Evolutionary conservation across 2,888 invertebrate genomes (phyloP).

Genomic region (Molanna angustata): DNA sequence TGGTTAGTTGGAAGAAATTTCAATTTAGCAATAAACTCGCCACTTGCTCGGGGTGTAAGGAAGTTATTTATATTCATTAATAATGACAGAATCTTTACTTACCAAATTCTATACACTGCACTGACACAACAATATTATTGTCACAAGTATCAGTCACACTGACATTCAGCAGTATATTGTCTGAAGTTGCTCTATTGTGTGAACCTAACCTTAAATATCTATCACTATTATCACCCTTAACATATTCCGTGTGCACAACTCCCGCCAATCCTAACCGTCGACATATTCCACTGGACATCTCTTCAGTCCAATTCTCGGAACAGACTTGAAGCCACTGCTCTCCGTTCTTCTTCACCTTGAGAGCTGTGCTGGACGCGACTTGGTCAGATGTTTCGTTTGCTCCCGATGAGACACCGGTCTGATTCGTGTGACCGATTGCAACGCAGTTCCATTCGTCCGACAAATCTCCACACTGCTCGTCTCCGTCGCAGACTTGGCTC

Average conservation of each 20-base stretch:
- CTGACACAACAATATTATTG: slow-evolving; percentile 45
- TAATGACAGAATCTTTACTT: slow-evolving; percentile 35
- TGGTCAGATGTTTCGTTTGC: slow-evolving; percentile 3
- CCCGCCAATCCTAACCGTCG: slow-evolving; percentile 53
- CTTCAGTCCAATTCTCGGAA: slow-evolving; percentile 52
- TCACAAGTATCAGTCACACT: slow-evolving; percentile 45
- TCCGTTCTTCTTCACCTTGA: slow-evolving; percentile 24
- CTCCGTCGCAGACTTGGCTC: slow-evolving; percentile 56
- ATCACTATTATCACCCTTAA: slow-evolving; percentile 18
- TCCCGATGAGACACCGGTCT: not conserved
- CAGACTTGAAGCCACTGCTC: slow-evolving; percentile 48
- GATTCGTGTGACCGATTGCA: not conserved
- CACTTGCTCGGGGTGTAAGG: no score
- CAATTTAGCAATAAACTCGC: no score
- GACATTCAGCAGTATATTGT: slow-evolving; percentile 44
- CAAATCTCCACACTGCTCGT: slow-evolving; percentile 58
- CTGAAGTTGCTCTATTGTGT: slow-evolving; percentile 34
- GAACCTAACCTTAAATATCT: slow-evolving; percentile 36
- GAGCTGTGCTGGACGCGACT: slow-evolving; percentile 14
- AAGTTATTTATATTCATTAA: no score
- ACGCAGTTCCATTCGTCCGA: slow-evolving; percentile 64
- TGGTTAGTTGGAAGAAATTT: no score
- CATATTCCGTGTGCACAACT: slow-evolving; percentile 37
- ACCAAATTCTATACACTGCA: slow-evolving; percentile 58
- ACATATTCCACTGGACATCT: slow-evolving; percentile 55